phyloP scores from a whole-genome alignment of 2,888 invertebrate species.

The Drosophila rubida region DNA sequence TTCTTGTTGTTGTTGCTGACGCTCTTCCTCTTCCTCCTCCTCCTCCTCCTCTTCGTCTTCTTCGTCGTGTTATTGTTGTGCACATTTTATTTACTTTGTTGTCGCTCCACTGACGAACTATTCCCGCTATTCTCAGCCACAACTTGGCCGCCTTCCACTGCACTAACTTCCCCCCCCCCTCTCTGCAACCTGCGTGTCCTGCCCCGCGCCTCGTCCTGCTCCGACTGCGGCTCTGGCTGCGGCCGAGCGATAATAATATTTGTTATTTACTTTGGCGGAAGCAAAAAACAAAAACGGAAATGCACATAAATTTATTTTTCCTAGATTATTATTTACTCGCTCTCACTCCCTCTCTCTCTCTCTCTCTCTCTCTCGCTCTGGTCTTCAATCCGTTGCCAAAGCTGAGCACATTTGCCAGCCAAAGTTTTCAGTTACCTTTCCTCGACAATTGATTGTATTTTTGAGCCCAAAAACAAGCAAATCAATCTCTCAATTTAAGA shows the following conservation, averaged over 20 bases:
- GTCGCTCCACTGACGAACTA: conserved; percentile 53
- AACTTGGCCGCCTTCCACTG: conserved; percentile 32
- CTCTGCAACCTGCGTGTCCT: not conserved
- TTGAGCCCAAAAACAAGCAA: not conserved
- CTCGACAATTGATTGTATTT: conserved; percentile 6
- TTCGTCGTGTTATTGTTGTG: conserved; percentile 28
- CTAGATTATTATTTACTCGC: conserved; percentile 69
- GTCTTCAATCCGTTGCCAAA: not conserved
- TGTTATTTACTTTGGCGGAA: conserved; percentile 84
- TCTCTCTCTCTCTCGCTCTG: conserved; percentile 1
- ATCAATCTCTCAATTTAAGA: not conserved
- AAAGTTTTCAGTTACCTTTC: conserved; percentile 14
- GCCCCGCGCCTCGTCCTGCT: not conserved
- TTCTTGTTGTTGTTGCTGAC: conserved; percentile 24
- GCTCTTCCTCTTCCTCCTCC: conserved; percentile 13
- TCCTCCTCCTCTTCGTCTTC: conserved; percentile 17
- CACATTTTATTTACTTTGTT: conserved; percentile 41
- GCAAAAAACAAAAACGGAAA: conserved; percentile 82
- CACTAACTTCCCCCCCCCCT: conserved; percentile 4
- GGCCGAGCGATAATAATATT: conserved; percentile 83
- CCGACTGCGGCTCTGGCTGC: conserved; percentile 40
- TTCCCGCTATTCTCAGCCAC: conserved; percentile 26
- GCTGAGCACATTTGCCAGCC: not conserved
- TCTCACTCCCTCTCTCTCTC: conserved; percentile 4
- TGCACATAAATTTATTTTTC: conserved; percentile 83